A percentile compares a stretch with the other conserved stretches of the same genome.
Evolutionary conservation across 2,797 vertebrate genomes (phyloP).

Genomic region (Epinephelus coioides): DNA sequence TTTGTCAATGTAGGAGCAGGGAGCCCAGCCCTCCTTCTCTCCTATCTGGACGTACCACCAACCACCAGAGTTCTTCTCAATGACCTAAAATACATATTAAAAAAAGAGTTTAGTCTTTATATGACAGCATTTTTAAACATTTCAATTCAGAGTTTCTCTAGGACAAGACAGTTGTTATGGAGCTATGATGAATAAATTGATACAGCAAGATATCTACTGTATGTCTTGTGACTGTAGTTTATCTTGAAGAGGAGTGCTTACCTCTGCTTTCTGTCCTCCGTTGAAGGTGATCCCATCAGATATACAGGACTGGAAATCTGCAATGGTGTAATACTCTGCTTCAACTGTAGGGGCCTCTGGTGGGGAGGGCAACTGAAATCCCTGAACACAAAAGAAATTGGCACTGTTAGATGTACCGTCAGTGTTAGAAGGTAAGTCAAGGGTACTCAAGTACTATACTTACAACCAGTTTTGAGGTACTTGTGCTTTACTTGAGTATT

Average conservation of each 20-base stretch:
- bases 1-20: slow-evolving; percentile 98
- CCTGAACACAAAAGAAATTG: slow-evolving; percentile 77
- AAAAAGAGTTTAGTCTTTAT: background rate
- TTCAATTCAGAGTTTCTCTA: slow-evolving; percentile 2
- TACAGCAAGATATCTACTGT: background rate
- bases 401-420: background rate
- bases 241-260: slow-evolving; percentile 71
- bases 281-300: slow-evolving; percentile 99
- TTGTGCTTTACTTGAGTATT: background rate
- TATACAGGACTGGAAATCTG: slow-evolving; percentile 99
- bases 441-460: background rate
- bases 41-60: slow-evolving; percentile 99
- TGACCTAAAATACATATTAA: slow-evolving; percentile 87
- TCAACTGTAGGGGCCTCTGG: slow-evolving; percentile 99
- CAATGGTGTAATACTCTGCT: slow-evolving; percentile 99
- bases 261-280: slow-evolving; percentile 99
- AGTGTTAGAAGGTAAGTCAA: background rate
- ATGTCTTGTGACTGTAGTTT: background rate
- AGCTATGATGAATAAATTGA: background rate
- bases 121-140: background rate
- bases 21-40: slow-evolving; percentile 98
- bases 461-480: background rate
- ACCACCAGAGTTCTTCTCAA: slow-evolving; percentile 98
- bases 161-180: background rate
- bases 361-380: slow-evolving; percentile 97